Percentiles rank a stretch among this genome's conserved stretches.
These are phyloP conservation scores for Trachelus tabidus DNA, from an alignment of 2,888 invertebrate genomes.

Conservation along the genomic window DNA sequence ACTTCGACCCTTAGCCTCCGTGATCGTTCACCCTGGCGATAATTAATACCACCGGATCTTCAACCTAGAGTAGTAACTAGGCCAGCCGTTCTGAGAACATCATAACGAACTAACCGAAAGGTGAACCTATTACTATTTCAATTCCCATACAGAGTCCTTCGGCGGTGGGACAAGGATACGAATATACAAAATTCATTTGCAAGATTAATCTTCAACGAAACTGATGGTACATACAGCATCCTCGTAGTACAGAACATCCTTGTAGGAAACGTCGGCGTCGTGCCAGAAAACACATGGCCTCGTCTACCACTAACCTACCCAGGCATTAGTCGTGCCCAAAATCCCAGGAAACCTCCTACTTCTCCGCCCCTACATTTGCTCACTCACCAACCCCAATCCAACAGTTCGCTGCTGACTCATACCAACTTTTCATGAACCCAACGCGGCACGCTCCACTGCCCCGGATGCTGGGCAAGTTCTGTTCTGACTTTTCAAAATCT, in stretches of 20 bases:
- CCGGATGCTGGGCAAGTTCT: slow-evolving; percentile 11
- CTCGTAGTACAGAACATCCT: slow-evolving; percentile 22
- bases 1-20: neutral
- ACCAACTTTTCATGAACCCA: neutral
- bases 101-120: neutral
- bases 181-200: slow-evolving; percentile 31
- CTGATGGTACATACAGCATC: slow-evolving; percentile 24
- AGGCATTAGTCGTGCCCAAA: neutral
- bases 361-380: neutral
- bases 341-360: neutral
- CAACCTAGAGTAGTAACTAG: neutral
- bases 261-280: slow-evolving; percentile 28
- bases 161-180: neutral
- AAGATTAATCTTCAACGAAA: slow-evolving; percentile 44
- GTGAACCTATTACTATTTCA: neutral
- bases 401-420: neutral
- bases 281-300: slow-evolving; percentile 34
- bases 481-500: neutral
- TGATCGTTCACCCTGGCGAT: neutral
- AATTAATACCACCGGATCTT: neutral
- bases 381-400: neutral
- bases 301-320: neutral
- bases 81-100: neutral
- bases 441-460: slow-evolving; percentile 22
- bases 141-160: neutral